These are phyloP conservation scores for Helicoverpa armigera DNA, from an alignment of 1,140 invertebrate species.

Conservation along the genomic window DNA sequence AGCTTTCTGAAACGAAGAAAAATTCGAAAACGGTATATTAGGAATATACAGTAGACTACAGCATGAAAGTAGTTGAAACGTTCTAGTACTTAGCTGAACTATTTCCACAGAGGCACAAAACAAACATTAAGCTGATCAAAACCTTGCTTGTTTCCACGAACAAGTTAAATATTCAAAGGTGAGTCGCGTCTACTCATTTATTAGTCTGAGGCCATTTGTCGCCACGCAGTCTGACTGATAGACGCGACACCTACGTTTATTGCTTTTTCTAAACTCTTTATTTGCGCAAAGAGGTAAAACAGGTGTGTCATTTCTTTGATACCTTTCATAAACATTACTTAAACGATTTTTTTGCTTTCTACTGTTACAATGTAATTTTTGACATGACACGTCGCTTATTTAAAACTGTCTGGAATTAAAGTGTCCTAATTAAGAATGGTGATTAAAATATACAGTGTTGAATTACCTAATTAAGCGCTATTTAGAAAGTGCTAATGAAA, in stretches of 20 bases:
- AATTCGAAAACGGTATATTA: too few relatives aligned
- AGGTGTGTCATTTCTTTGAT: background rate
- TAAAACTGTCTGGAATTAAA: background rate
- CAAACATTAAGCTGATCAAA: background rate
- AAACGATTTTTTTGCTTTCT: background rate
- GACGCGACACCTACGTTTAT: constrained; percentile 33
- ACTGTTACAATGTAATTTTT: background rate
- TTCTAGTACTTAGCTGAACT: too few relatives aligned
- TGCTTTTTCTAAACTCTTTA: constrained; percentile 35
- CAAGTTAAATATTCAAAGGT: constrained; percentile 42
- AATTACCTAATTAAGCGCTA: too few relatives aligned
- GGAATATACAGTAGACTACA: too few relatives aligned
- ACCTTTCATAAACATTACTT: background rate
- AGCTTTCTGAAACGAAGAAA: too few relatives aligned
- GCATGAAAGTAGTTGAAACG: too few relatives aligned
- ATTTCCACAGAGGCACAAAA: background rate
- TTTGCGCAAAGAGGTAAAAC: constrained; percentile 16
- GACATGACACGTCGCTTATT: background rate
- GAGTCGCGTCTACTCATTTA: constrained; percentile 31
- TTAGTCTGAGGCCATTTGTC: constrained; percentile 43
- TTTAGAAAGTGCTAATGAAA: too few relatives aligned
- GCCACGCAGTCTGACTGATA: constrained; percentile 34
- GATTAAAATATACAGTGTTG: too few relatives aligned
- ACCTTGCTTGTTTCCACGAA: background rate
- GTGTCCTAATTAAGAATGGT: background rate